Evolutionary conservation across 2,113 vertebrate genomes (phyloP).

Genomic region (Rynchops niger): DNA sequence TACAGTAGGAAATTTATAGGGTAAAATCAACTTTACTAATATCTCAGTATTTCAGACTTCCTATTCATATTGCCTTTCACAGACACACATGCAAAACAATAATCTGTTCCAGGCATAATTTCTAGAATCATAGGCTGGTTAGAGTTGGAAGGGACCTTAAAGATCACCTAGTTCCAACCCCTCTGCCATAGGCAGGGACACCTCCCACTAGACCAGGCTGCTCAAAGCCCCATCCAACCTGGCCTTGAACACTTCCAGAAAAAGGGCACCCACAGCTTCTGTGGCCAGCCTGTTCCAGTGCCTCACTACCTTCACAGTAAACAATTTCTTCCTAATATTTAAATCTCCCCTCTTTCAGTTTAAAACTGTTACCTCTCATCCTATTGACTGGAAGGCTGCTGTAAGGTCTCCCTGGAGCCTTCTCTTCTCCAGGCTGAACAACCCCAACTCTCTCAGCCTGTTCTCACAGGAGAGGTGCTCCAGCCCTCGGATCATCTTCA

Average conservation of each 20-base stretch:
- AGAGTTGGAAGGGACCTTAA: not conserved
- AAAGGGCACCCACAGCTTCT: not conserved
- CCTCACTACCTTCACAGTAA: not conserved
- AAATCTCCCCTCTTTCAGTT: not conserved
- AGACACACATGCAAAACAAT: not conserved
- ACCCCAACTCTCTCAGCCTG: not conserved
- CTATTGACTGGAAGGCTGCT: not conserved
- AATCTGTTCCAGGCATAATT: not conserved
- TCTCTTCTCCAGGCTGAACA: not conserved
- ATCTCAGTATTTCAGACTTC: not conserved
- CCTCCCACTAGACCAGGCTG: not conserved
- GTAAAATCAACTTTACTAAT: not conserved
- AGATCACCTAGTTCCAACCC: not conserved
- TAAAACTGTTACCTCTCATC: not conserved
- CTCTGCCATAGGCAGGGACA: not conserved
- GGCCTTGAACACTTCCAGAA: not conserved
- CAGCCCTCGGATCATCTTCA: not conserved
- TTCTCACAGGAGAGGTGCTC: not conserved
- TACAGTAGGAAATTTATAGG: not conserved
- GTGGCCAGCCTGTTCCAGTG: not conserved
- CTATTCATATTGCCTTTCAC: not conserved
- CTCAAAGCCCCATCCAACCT: not conserved
- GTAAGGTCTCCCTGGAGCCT: not conserved
- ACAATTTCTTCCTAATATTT: not conserved
- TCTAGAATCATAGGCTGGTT: not conserved